Conservation (phyloP, 1,140 invertebrate species). For the Euwallacea fornicatus region DNA sequence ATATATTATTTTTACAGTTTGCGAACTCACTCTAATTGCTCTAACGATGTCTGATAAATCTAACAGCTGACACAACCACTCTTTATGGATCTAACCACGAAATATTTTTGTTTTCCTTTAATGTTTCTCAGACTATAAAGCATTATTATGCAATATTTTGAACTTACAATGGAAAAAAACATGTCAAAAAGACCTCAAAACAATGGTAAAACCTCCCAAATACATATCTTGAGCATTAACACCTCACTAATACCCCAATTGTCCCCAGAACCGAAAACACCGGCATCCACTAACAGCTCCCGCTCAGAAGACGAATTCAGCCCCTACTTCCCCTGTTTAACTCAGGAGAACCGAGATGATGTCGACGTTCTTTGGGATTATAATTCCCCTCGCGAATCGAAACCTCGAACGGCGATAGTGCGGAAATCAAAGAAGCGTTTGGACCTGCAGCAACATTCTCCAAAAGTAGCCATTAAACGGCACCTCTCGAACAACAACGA, state of each 20-base stretch:
- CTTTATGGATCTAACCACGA: too few relatives aligned
- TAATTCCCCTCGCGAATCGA: conserved; percentile 45
- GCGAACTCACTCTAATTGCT: too few relatives aligned
- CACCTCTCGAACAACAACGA: conserved; percentile 41
- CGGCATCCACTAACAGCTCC: conserved; percentile 7
- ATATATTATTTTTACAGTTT: too few relatives aligned
- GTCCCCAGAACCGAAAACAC: conserved; percentile 1
- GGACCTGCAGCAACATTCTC: conserved; percentile 39
- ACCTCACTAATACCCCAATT: not conserved
- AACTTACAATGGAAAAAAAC: too few relatives aligned
- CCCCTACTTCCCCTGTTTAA: conserved; percentile 38
- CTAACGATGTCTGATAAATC: too few relatives aligned
- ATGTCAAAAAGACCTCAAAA: not conserved
- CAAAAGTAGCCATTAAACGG: conserved; percentile 44
- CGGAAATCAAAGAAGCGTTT: conserved; percentile 40
- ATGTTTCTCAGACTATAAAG: too few relatives aligned
- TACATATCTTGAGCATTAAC: not conserved
- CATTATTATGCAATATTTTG: too few relatives aligned
- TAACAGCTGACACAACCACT: too few relatives aligned
- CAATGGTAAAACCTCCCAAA: not conserved
- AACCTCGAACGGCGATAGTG: conserved; percentile 32
- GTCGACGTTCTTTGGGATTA: conserved; percentile 52
- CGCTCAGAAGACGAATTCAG: conserved; percentile 35
- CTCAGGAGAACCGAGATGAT: conserved; percentile 47
- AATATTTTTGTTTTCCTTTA: too few relatives aligned